phyloP scores from a whole-genome alignment of 2,888 invertebrate genomes.

The Macaria liturata region DNA sequence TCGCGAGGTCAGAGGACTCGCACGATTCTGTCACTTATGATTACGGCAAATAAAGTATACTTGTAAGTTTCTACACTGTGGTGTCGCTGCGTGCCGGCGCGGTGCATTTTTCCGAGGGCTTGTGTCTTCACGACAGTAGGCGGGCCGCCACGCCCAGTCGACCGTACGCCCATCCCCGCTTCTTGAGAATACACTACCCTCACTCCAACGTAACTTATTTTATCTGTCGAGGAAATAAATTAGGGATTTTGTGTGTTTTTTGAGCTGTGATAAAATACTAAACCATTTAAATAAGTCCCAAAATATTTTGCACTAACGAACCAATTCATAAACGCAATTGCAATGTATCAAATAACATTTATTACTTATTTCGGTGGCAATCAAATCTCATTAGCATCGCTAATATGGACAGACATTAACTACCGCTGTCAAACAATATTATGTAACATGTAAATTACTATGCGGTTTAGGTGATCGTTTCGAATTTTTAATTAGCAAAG shows the following conservation, averaged over 20 bases:
- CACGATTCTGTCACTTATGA: no score
- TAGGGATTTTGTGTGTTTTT: no score
- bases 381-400: constrained; percentile 51
- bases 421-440: constrained; percentile 33
- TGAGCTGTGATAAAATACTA: background rate
- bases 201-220: constrained; percentile 1
- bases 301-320: constrained; percentile 18
- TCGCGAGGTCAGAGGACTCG: no score
- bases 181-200: constrained; percentile 45
- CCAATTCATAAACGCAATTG: constrained; percentile 37
- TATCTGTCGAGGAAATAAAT: background rate
- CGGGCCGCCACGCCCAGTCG: constrained; percentile 69
- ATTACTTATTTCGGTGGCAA: constrained; percentile 43
- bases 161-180: constrained; percentile 62
- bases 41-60: no score
- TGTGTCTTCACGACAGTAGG: constrained; percentile 69
- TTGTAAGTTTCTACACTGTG: background rate
- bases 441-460: constrained; percentile 30
- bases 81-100: constrained; percentile 3
- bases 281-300: background rate
- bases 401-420: constrained; percentile 46
- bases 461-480: constrained; percentile 19
- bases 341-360: constrained; percentile 40
- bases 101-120: constrained; percentile 60
- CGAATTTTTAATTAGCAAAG: constrained; percentile 1